These are phyloP conservation scores for Aramus guarauna DNA, from an alignment of 2,113 vertebrate genomes.

Conservation along the genomic window DNA sequence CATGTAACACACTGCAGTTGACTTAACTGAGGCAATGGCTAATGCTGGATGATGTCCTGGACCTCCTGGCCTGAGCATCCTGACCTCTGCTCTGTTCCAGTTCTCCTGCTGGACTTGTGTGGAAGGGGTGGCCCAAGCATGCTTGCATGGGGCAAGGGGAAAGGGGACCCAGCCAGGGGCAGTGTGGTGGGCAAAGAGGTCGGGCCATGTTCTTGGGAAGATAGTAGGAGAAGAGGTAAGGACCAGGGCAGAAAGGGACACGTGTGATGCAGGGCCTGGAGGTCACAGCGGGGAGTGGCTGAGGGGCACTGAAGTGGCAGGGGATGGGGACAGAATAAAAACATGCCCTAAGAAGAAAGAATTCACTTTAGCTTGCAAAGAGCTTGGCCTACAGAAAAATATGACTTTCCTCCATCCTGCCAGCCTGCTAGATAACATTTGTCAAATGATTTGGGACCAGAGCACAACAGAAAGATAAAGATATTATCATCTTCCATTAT, in stretches of 20 bases:
- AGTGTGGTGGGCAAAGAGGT: neutral
- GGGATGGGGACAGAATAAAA: neutral
- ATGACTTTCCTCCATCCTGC: neutral
- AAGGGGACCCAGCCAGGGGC: neutral
- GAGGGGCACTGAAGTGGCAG: neutral
- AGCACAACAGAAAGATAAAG: slow-evolving; percentile 17
- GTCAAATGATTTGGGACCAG: neutral
- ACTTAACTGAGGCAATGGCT: neutral
- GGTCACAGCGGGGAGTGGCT: neutral
- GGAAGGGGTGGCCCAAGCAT: neutral
- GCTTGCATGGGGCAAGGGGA: too few relatives aligned
- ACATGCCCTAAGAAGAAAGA: neutral
- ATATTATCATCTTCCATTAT: slow-evolving; percentile 48
- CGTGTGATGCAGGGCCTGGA: accelerated
- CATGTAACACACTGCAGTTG: neutral
- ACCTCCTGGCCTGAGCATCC: neutral
- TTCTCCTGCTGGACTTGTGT: neutral
- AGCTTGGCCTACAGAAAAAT: neutral
- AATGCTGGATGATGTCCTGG: neutral
- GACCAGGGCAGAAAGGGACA: neutral
- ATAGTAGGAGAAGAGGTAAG: neutral
- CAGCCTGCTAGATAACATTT: slow-evolving; percentile 16
- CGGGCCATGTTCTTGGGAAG: neutral
- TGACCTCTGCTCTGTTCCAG: neutral
- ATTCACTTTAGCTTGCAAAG: neutral